Evolutionary conservation across 2,797 vertebrate genomes (phyloP).

Genomic region (Pangasius larnaudii): DNA sequence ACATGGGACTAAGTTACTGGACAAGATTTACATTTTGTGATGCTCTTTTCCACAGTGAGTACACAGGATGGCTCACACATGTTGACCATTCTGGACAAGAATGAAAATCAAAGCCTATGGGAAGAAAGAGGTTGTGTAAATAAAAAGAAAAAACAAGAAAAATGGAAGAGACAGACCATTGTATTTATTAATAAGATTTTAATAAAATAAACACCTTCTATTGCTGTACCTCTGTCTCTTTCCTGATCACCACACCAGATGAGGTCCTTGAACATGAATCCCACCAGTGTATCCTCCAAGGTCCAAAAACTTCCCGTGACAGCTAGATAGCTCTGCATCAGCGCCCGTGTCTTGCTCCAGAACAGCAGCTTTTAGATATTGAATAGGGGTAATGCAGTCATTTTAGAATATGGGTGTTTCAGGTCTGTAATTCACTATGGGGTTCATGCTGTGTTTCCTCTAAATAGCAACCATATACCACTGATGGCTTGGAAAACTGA

Average conservation of each 20-base stretch:
- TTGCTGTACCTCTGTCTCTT: conserved; percentile 63
- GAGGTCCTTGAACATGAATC: conserved; percentile 81
- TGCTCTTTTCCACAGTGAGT: conserved; percentile 77
- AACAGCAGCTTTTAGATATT: conserved; percentile 72
- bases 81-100: conserved; percentile 77
- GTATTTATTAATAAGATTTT: background rate
- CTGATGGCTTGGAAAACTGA: background rate
- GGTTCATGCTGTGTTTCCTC: background rate
- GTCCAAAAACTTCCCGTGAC: conserved; percentile 72
- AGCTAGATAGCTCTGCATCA: conserved; percentile 73
- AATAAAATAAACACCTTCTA: background rate
- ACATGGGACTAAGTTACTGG: background rate
- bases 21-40: conserved; percentile 73
- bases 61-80: conserved; percentile 73
- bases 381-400: background rate
- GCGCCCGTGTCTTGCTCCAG: conserved; percentile 78
- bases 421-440: background rate
- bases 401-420: background rate
- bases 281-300: conserved; percentile 78
- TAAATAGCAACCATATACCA: background rate
- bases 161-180: background rate
- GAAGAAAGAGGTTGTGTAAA: background rate
- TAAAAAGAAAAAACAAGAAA: background rate
- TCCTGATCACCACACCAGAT: conserved; percentile 76
- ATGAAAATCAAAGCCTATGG: conserved; percentile 71